Percentiles rank a stretch among this genome's conserved stretches.
Conservation (phyloP, 1,140 invertebrate species). For the Drosophila pandora region DNA sequence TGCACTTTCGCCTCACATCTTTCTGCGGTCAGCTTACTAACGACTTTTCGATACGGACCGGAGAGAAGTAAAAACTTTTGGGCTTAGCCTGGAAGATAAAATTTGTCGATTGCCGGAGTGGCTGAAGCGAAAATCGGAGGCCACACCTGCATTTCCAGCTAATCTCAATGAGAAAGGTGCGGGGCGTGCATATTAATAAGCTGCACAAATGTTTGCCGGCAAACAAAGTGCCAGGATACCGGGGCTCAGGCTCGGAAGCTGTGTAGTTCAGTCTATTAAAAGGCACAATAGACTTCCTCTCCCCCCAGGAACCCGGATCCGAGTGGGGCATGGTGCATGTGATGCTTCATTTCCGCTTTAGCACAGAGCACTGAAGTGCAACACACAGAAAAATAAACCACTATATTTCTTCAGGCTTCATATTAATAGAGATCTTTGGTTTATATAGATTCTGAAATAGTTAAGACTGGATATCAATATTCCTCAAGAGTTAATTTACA, state of each 20-base stretch:
- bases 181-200: slow-evolving; percentile 72
- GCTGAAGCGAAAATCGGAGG: slow-evolving; percentile 5
- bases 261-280: slow-evolving; percentile 71
- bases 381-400: not conserved
- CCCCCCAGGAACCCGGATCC: slow-evolving; percentile 1
- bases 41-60: slow-evolving; percentile 74
- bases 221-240: slow-evolving; percentile 56
- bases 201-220: slow-evolving; percentile 72
- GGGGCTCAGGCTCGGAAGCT: slow-evolving; percentile 26
- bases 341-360: slow-evolving; percentile 52
- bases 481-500: not conserved
- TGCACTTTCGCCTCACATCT: slow-evolving; percentile 46
- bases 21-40: slow-evolving; percentile 77
- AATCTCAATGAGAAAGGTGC: slow-evolving; percentile 28
- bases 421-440: no score
- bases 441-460: no score
- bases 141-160: slow-evolving; percentile 46
- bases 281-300: slow-evolving; percentile 59
- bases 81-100: slow-evolving; percentile 68
- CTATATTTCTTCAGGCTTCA: no score
- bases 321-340: slow-evolving; percentile 16
- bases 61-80: slow-evolving; percentile 54
- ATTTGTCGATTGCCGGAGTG: slow-evolving; percentile 54
- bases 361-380: slow-evolving; percentile 1
- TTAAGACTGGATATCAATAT: no score